A percentile compares a stretch with the other conserved stretches of the same genome.
Conservation (phyloP, 2,888 invertebrate species). For the Serripes groenlandicus region DNA sequence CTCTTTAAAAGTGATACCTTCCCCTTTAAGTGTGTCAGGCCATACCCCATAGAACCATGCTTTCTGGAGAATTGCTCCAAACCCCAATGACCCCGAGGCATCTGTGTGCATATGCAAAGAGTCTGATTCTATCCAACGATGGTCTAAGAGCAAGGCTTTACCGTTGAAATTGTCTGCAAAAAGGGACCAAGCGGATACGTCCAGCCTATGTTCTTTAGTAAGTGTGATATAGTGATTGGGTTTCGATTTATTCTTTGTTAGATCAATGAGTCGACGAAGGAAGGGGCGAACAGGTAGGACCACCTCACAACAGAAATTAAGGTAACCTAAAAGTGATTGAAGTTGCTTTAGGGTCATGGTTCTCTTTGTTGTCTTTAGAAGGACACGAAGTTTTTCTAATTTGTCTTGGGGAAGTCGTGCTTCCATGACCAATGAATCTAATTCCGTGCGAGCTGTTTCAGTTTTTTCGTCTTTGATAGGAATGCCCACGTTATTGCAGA, state of each 20-base stretch:
- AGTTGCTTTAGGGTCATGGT: slow-evolving; percentile 35
- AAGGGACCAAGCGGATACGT: slow-evolving; percentile 32
- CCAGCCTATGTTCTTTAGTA: slow-evolving; percentile 17
- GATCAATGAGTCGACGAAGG: slow-evolving; percentile 26
- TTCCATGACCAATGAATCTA: slow-evolving; percentile 42
- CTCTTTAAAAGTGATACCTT: slow-evolving; percentile 49
- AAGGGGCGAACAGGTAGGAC: slow-evolving; percentile 42
- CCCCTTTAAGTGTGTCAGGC: background rate
- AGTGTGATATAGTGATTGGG: slow-evolving; percentile 36
- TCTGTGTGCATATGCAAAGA: slow-evolving; percentile 48
- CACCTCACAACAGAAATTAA: slow-evolving; percentile 46
- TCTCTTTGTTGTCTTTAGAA: background rate
- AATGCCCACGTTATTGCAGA: slow-evolving; percentile 23
- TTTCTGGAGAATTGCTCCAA: slow-evolving; percentile 18
- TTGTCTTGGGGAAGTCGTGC: slow-evolving; percentile 44
- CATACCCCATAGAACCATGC: slow-evolving; percentile 42
- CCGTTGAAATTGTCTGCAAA: slow-evolving; percentile 51
- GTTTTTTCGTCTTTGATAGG: slow-evolving; percentile 52
- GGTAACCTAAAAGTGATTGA: slow-evolving; percentile 40
- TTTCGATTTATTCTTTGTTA: slow-evolving; percentile 21
- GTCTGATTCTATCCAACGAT: slow-evolving; percentile 19
- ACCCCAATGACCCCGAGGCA: slow-evolving; percentile 41
- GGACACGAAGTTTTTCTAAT: background rate
- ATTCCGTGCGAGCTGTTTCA: slow-evolving; percentile 21
- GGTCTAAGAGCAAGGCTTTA: slow-evolving; percentile 13